phyloP scores from a whole-genome alignment of 2,888 invertebrate species.

The Seladonia tumulorum region DNA sequence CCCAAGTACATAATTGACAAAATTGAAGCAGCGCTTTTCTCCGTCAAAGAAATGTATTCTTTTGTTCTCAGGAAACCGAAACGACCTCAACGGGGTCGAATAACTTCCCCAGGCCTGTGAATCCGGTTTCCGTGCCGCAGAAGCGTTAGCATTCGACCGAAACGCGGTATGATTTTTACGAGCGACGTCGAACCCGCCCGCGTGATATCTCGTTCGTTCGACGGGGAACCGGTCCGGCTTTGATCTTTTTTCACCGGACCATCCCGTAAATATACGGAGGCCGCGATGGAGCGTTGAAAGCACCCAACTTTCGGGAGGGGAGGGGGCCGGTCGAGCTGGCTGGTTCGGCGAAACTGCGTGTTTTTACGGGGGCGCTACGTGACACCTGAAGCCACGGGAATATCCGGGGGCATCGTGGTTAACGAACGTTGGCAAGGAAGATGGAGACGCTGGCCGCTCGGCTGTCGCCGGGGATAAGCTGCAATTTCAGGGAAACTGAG shows the following conservation, averaged over 20 bases:
- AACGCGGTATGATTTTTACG: slow-evolving; percentile 29
- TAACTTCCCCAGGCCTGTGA: background rate
- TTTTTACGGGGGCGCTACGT: slow-evolving; percentile 38
- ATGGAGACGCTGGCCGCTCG: slow-evolving; percentile 22
- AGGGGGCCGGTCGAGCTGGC: background rate
- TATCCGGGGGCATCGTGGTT: slow-evolving; percentile 27
- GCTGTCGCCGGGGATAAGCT: slow-evolving; percentile 32
- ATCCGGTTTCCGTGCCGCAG: background rate
- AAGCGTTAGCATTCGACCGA: background rate
- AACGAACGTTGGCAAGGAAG: slow-evolving; percentile 43
- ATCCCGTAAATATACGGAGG: slow-evolving; percentile 38
- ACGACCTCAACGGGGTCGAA: background rate
- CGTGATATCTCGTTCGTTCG: slow-evolving; percentile 18
- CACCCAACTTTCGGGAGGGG: slow-evolving; percentile 32
- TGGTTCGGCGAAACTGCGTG: slow-evolving; percentile 9
- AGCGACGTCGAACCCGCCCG: slow-evolving; percentile 23
- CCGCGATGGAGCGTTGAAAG: slow-evolving; percentile 6
- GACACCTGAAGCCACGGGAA: slow-evolving; percentile 38
- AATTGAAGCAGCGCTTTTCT: background rate
- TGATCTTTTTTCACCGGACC: slow-evolving; percentile 24
- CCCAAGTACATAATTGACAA: background rate
- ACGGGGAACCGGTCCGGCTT: slow-evolving; percentile 1
- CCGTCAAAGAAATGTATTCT: background rate
- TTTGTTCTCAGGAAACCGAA: background rate
- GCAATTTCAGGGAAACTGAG: slow-evolving; percentile 36